Evolutionary conservation across 1,140 invertebrate genomes (phyloP), one percentile per base, ranked within the genome.

Genomic region (Pseudachorutes palmiensis): DNA sequence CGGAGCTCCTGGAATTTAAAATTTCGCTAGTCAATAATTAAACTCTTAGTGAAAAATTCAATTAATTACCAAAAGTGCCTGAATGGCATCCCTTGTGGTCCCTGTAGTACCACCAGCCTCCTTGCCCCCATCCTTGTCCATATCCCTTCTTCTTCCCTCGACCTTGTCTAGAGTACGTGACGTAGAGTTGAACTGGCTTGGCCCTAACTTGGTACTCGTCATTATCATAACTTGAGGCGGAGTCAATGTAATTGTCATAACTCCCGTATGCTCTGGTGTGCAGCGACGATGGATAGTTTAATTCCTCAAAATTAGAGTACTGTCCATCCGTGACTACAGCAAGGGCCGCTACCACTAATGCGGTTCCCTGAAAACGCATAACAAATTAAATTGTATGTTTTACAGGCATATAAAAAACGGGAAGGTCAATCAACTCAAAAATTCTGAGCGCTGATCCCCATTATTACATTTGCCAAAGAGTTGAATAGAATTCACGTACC

Each of bases 71-170:
- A 22, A 55, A 55, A 19, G 51, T 55, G 5, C 51, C 51, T 3
- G 51, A 55, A 24, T 55, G 51, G 24, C 51, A 55, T 16, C 51
- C 51, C 51, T 55, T 55, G 51, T 55, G 51, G 24, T 55, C 51
- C 24, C 51, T 55, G 24, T 55, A 55, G 51, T 55, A 55, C 51
- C 51, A 55, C 51, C 51, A 55, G 51, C 51, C 51, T 55, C 51
- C 51, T 26, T 55, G 12, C 5, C 51, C 51, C 51, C 51, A 45
- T 45, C 36, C 36, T 45, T 45, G 12, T 24, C 51, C 51, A 26
- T 55, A 55, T 5, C 51, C 51, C 24, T 55, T 55, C 51, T 55
- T 55, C 51, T 55, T 55, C 51, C 51, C 51, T 5, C 51, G 51
- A 16, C 51, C 51, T 24, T 55, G 51, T 26, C 51, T 55, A 9